phyloP scores from a whole-genome alignment of 2,888 invertebrate genomes.

The Cryptocheilus praepositus region DNA sequence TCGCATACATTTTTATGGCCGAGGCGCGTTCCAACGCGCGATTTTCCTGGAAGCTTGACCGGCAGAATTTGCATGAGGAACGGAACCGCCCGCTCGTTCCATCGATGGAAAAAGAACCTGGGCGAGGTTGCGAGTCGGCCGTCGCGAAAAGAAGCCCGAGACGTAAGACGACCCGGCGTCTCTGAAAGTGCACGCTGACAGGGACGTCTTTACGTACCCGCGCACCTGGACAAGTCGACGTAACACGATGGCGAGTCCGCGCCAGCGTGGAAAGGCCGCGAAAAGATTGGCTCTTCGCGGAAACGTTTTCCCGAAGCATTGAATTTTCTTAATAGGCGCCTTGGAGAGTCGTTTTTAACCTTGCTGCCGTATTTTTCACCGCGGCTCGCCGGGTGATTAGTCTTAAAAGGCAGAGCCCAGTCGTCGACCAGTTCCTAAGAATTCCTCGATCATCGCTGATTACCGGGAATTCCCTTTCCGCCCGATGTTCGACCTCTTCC shows the following conservation, averaged over 20 bases:
- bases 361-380: too few relatives aligned
- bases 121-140: conserved; percentile 32
- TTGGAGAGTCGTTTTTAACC: too few relatives aligned
- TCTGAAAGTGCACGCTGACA: conserved; percentile 36
- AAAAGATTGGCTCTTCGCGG: too few relatives aligned
- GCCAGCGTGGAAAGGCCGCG: too few relatives aligned
- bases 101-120: conserved; percentile 31
- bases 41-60: conserved; percentile 54
- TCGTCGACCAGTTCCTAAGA: conserved; percentile 27
- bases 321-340: too few relatives aligned
- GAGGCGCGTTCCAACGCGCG: conserved; percentile 41
- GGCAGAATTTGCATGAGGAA: conserved; percentile 49
- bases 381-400: conserved; percentile 30
- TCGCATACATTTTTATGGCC: conserved; percentile 47
- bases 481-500: background rate
- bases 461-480: conserved; percentile 28
- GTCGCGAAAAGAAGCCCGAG: conserved; percentile 38
- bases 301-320: too few relatives aligned
- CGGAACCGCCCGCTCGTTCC: conserved; percentile 25
- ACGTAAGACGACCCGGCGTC: conserved; percentile 46
- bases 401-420: conserved; percentile 10
- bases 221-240: too few relatives aligned
- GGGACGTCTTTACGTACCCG: conserved; percentile 26
- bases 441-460: conserved; percentile 24
- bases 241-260: too few relatives aligned